Percentiles rank a stretch among this genome's conserved stretches.
These are phyloP conservation scores for Cerastis rubricosa DNA, from an alignment of 2,888 invertebrate species.

Conservation along the genomic window DNA sequence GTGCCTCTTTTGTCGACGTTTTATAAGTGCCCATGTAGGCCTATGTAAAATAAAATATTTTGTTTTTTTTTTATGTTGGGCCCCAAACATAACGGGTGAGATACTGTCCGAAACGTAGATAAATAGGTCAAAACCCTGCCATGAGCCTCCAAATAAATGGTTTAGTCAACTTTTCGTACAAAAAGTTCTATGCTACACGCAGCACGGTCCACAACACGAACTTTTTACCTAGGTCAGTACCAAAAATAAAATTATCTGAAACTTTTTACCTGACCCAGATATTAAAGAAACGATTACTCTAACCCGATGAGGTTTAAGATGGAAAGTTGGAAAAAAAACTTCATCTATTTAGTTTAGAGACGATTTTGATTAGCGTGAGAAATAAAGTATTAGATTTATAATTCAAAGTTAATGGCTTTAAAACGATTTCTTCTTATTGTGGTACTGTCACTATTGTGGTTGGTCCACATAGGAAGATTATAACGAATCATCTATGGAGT, in stretches of 20 bases:
- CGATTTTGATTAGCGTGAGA: conserved; percentile 51
- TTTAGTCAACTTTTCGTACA: background rate
- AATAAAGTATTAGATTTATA: conserved; percentile 45
- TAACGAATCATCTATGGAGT: background rate
- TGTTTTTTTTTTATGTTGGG: too few relatives aligned
- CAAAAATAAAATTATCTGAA: background rate
- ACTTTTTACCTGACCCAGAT: conserved; percentile 40
- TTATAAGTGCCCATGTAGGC: too few relatives aligned
- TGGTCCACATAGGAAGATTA: conserved; percentile 31
- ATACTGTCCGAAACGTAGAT: background rate
- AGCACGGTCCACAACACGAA: conserved; percentile 6
- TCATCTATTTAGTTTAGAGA: conserved; percentile 20
- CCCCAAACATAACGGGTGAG: background rate
- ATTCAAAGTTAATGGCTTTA: conserved; percentile 50
- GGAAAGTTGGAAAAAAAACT: conserved; percentile 51
- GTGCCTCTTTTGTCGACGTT: too few relatives aligned
- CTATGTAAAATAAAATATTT: too few relatives aligned
- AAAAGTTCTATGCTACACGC: conserved; percentile 16
- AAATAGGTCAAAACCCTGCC: background rate
- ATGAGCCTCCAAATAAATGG: background rate
- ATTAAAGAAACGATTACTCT: conserved; percentile 27
- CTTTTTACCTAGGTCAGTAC: conserved; percentile 15
- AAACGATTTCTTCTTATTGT: conserved; percentile 34
- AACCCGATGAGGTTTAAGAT: conserved; percentile 17
- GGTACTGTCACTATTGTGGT: conserved; percentile 32